Evolutionary conservation across 2,113 vertebrate species (phyloP).

Genomic region (Cromileptes altivelis): DNA sequence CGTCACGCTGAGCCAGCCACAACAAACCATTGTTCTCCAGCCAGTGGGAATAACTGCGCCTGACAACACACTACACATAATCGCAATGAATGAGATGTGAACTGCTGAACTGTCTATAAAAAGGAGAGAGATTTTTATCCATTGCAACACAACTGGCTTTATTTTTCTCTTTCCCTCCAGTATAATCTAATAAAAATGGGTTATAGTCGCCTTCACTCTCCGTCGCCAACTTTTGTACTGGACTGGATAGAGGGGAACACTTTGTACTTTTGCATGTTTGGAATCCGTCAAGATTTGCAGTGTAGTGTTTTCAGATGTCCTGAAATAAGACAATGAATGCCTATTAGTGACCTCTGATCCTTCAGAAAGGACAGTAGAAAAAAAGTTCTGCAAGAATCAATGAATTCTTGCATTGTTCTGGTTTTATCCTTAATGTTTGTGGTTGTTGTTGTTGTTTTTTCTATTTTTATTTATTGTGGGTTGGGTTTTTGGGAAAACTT

Average conservation of each 20-base stretch:
- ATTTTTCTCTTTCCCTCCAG: neutral
- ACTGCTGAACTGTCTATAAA: conserved; percentile 9
- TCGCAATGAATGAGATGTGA: conserved; percentile 14
- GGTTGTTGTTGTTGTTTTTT: no score
- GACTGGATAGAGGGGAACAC: neutral
- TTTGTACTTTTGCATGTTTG: neutral
- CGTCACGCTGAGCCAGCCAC: conserved; percentile 59
- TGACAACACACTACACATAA: conserved; percentile 41
- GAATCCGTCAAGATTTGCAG: neutral
- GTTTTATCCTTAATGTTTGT: neutral
- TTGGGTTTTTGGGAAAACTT: no score
- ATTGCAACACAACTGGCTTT: conserved; percentile 4
- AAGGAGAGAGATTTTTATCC: neutral
- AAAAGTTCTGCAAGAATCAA: neutral
- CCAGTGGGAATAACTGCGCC: conserved; percentile 48
- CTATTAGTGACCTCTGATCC: conserved; percentile 12
- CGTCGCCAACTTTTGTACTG: neutral
- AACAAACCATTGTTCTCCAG: conserved; percentile 68
- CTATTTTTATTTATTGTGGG: no score
- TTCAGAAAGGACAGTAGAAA: neutral
- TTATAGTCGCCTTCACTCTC: neutral
- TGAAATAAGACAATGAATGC: neutral
- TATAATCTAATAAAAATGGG: neutral
- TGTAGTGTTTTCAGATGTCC: conserved; percentile 18
- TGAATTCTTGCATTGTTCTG: neutral